phyloP scores from a whole-genome alignment of 2,113 vertebrate genomes.

The Ardeotis arabs region DNA sequence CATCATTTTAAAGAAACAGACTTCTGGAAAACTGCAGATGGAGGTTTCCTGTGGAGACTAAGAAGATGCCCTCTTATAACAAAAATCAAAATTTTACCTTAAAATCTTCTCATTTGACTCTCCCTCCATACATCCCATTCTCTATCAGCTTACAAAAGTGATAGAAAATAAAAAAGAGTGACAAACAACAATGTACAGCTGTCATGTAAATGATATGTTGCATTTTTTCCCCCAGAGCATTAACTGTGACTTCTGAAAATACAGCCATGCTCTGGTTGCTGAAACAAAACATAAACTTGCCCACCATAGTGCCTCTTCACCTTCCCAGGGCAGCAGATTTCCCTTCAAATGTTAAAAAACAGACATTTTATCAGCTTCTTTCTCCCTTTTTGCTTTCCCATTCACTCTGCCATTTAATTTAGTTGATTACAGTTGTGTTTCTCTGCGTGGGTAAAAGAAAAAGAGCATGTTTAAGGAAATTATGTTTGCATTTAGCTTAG shows the following conservation, averaged over 20 bases:
- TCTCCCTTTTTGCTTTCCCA: background rate
- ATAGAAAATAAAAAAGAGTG: background rate
- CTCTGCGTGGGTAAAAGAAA: background rate
- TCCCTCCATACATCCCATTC: background rate
- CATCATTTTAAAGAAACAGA: conserved; percentile 27
- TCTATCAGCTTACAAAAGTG: background rate
- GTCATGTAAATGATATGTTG: background rate
- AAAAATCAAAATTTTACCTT: background rate
- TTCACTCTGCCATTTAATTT: background rate
- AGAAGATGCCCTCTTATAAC: background rate
- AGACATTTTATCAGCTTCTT: background rate
- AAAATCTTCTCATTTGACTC: background rate
- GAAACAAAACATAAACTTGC: background rate
- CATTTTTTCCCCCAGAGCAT: background rate
- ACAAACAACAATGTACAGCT: background rate
- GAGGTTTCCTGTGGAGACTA: background rate
- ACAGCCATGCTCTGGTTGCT: background rate
- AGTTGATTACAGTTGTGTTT: background rate
- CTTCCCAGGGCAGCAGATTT: background rate
- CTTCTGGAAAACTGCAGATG: background rate
- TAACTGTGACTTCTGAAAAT: background rate
- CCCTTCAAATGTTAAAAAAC: background rate
- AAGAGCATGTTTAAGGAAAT: background rate
- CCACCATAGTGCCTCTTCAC: background rate
- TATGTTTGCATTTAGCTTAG: background rate